These are phyloP conservation scores for Scaptomyza polygonia DNA, from an alignment of 2,888 invertebrate genomes.

Conservation along the genomic window DNA sequence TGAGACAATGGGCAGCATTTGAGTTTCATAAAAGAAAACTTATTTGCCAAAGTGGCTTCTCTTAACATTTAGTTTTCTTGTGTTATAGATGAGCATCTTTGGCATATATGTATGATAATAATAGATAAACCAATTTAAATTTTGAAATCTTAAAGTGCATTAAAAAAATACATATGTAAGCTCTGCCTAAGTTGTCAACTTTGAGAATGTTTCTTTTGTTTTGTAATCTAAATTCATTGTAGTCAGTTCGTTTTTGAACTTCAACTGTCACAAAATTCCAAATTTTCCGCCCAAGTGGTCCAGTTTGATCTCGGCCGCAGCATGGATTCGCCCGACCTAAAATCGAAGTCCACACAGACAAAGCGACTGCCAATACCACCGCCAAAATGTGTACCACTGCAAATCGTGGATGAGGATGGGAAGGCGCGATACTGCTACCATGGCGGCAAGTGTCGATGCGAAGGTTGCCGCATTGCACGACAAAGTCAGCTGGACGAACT, in stretches of 20 bases:
- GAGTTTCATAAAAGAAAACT: conserved; percentile 1
- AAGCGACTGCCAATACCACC: conserved; percentile 31
- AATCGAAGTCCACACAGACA: conserved; percentile 53
- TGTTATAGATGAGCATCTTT: not conserved
- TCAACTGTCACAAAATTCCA: conserved; percentile 11
- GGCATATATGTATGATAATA: not conserved
- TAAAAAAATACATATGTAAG: not conserved
- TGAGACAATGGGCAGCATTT: not conserved
- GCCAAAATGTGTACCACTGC: conserved; percentile 57
- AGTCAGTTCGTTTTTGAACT: not conserved
- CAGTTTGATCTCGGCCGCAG: not conserved
- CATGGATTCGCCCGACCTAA: conserved; percentile 54
- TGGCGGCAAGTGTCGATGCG: conserved; percentile 68
- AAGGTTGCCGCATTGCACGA: conserved; percentile 35
- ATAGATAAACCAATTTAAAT: no score
- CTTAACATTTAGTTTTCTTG: not conserved
- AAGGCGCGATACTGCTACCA: conserved; percentile 64
- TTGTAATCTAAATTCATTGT: conserved; percentile 13
- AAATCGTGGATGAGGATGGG: conserved; percentile 65
- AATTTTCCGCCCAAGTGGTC: conserved; percentile 33
- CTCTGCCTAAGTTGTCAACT: conserved; percentile 11
- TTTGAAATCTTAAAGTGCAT: no score
- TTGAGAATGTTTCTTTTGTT: conserved; percentile 7
- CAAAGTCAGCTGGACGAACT: conserved; percentile 32
- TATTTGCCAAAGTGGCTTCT: not conserved